Conservation (phyloP, 2,888 invertebrate species). For the Scaptomyza polygonia region DNA sequence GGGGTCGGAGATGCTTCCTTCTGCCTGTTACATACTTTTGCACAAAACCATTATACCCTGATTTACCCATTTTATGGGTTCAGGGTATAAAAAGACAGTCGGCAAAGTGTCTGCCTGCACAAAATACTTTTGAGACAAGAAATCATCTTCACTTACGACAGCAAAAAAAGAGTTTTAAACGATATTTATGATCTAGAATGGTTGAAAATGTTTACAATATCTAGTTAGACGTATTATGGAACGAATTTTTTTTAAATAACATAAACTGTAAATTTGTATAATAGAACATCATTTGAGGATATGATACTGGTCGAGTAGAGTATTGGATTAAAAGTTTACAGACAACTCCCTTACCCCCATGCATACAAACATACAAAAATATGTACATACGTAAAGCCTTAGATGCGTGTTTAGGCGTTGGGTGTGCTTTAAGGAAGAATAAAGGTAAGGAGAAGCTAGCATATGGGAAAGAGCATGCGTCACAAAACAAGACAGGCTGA, state of each 20-base stretch:
- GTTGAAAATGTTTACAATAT: background rate
- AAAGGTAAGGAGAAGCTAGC: conserved; percentile 6
- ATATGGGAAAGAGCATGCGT: conserved; percentile 6
- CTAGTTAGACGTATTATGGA: background rate
- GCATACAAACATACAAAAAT: background rate
- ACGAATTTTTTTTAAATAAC: too few species aligned
- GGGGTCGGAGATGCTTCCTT: too few species aligned
- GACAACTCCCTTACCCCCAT: background rate
- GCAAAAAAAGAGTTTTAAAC: background rate
- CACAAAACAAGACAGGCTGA: conserved; percentile 25
- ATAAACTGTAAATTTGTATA: too few species aligned
- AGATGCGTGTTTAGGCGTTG: conserved; percentile 75
- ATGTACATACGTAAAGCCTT: background rate
- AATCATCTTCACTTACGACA: too few species aligned
- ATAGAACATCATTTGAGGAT: too few species aligned
- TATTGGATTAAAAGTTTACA: conserved; percentile 6
- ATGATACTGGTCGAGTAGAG: too few species aligned
- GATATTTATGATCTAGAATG: background rate
- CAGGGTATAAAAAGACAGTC: too few species aligned
- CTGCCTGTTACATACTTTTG: too few species aligned
- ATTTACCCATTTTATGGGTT: too few species aligned
- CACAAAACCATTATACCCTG: too few species aligned
- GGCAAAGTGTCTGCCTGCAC: background rate
- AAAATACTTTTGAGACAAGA: background rate
- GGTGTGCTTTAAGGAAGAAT: conserved; percentile 39